Conservation (phyloP, 2,888 invertebrate species). For the Noctua fimbriata region DNA sequence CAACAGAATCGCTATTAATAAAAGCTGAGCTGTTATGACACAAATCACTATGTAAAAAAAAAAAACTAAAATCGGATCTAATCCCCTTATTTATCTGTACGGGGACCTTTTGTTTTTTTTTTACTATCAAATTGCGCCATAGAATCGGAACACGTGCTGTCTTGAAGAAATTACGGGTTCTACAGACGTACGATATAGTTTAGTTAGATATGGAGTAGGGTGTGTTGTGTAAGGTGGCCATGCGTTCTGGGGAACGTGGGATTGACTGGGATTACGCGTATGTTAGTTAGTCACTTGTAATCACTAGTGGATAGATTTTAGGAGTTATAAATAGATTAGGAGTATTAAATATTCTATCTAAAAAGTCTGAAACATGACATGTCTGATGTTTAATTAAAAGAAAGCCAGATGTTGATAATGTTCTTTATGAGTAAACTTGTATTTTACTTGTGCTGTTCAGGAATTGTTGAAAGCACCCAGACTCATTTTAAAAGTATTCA, state of each 20-base stretch:
- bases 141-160: conserved; percentile 86
- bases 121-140: conserved; percentile 79
- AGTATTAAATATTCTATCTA: too few relatives aligned
- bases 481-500: background rate
- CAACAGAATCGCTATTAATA: conserved; percentile 37
- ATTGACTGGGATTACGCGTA: background rate
- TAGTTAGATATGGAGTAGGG: conserved; percentile 78
- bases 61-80: conserved; percentile 60
- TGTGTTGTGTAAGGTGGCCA: conserved; percentile 72
- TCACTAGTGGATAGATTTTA: background rate
- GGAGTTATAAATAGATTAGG: background rate
- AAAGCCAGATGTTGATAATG: background rate
- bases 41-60: conserved; percentile 61
- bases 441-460: conserved; percentile 1
- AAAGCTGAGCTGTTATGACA: conserved; percentile 64
- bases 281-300: background rate
- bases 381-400: background rate
- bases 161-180: conserved; percentile 81
- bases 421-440: background rate
- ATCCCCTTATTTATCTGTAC: conserved; percentile 66
- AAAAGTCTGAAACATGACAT: background rate
- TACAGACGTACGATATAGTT: conserved; percentile 75
- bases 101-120: conserved; percentile 78
- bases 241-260: conserved; percentile 33
- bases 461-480: background rate